Evolutionary conservation across 2,797 vertebrate genomes (phyloP).

Genomic region (Hipposideros larvatus): DNA sequence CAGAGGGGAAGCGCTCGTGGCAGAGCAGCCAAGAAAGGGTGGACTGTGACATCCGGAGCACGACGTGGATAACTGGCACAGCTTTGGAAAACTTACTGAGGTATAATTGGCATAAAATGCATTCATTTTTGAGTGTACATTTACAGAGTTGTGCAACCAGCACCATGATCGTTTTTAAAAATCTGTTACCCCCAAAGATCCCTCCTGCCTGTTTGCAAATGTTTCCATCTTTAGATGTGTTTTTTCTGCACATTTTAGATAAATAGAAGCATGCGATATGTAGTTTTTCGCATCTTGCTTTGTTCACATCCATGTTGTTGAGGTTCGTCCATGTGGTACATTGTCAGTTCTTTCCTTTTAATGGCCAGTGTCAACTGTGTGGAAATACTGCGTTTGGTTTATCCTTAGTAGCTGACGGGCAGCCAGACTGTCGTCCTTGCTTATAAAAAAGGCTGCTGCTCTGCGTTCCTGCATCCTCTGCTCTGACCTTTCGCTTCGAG

Average conservation of each 20-base stretch:
- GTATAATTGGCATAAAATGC: not conserved
- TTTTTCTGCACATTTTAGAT: not conserved
- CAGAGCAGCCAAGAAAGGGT: not conserved
- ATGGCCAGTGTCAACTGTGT: accelerated
- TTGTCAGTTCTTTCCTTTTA: no score
- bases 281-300: not conserved
- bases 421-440: no score
- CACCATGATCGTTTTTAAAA: no score
- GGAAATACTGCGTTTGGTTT: not conserved
- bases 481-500: not conserved
- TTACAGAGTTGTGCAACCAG: no score
- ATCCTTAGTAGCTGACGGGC: accelerated
- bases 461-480: accelerated
- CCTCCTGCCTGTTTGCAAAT: accelerated
- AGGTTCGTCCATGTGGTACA: accelerated
- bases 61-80: accelerated
- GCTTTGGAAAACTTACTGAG: not conserved
- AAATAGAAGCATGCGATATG: accelerated
- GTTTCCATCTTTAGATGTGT: no score
- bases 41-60: no score
- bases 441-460: accelerated
- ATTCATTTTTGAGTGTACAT: accelerated
- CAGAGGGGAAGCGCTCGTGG: accelerated
- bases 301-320: not conserved
- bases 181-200: no score